A percentile compares a stretch with the other conserved stretches of the same genome.
phyloP scores from a whole-genome alignment of 2,888 invertebrate genomes.

The Sphaerophoria taeniata region DNA sequence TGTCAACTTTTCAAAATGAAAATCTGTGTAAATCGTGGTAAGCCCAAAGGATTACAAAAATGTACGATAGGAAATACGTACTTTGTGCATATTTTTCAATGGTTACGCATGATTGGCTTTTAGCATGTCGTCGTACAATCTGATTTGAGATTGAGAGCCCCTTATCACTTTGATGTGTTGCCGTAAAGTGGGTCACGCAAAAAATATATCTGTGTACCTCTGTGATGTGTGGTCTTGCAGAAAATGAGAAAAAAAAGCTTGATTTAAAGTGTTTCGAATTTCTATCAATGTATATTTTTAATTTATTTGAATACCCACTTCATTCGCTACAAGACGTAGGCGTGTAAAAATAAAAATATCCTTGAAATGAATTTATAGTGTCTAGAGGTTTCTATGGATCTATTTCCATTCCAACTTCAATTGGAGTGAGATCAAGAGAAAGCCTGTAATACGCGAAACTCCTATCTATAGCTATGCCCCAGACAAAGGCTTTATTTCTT shows the following conservation, averaged over 20 bases:
- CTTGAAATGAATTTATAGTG: neutral
- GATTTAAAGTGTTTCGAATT: conserved; percentile 53
- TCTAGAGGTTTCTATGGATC: neutral
- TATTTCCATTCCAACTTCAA: neutral
- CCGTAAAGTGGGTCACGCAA: conserved; percentile 7
- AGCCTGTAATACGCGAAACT: neutral
- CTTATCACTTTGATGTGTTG: conserved; percentile 42
- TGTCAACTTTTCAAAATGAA: conserved; percentile 69
- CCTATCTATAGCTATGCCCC: neutral
- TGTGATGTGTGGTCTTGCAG: conserved; percentile 64
- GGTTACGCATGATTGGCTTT: conserved; percentile 71
- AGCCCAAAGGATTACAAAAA: conserved; percentile 67
- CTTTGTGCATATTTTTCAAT: conserved; percentile 64
- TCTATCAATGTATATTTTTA: conserved; percentile 1
- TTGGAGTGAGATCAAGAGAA: neutral
- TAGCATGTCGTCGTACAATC: neutral
- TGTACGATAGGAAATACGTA: conserved; percentile 18
- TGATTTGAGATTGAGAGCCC: conserved; percentile 46
- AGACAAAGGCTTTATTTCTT: conserved; percentile 4
- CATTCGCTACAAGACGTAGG: neutral
- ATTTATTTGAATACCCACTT: neutral
- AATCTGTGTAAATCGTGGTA: conserved; percentile 73
- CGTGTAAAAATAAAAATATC: neutral
- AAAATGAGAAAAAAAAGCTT: conserved; percentile 68
- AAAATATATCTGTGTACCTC: conserved; percentile 59